Conservation (phyloP, 2,113 vertebrate genomes). For the Dromiciops gliroides region DNA sequence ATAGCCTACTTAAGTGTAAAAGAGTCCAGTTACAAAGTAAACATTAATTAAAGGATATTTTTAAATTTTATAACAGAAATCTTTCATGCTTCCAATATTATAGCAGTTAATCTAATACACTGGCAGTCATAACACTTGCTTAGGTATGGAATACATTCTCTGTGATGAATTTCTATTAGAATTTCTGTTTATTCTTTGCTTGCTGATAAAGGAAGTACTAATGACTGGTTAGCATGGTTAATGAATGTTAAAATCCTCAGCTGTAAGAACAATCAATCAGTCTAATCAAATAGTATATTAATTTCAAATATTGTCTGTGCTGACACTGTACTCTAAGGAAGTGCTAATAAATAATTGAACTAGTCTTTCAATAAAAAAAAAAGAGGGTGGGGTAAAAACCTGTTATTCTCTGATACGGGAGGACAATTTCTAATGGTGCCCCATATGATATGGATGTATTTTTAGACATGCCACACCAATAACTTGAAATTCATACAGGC, state of each 20-base stretch:
- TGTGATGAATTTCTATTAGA: slow-evolving; percentile 89
- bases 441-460: not conserved
- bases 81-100: slow-evolving; percentile 76
- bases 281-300: slow-evolving; percentile 87
- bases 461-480: not conserved
- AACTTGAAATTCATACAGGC: not conserved
- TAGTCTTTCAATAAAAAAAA: slow-evolving; percentile 59
- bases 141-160: slow-evolving; percentile 75
- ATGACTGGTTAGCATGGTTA: slow-evolving; percentile 84
- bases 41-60: slow-evolving; percentile 67
- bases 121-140: slow-evolving; percentile 80
- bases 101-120: slow-evolving; percentile 85
- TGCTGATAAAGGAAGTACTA: slow-evolving; percentile 89
- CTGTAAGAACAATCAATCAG: slow-evolving; percentile 86
- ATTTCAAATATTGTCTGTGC: slow-evolving; percentile 82
- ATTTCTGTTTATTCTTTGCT: slow-evolving; percentile 89
- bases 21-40: slow-evolving; percentile 59
- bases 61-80: slow-evolving; percentile 68
- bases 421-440: not conserved
- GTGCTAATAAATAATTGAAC: slow-evolving; percentile 78
- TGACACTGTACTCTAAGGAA: slow-evolving; percentile 73
- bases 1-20: slow-evolving; percentile 62
- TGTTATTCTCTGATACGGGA: slow-evolving; percentile 51
- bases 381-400: not conserved
- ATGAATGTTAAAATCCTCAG: slow-evolving; percentile 84